Evolutionary conservation across 2,888 invertebrate genomes (phyloP).

Genomic region (Drosophila greeni): DNA sequence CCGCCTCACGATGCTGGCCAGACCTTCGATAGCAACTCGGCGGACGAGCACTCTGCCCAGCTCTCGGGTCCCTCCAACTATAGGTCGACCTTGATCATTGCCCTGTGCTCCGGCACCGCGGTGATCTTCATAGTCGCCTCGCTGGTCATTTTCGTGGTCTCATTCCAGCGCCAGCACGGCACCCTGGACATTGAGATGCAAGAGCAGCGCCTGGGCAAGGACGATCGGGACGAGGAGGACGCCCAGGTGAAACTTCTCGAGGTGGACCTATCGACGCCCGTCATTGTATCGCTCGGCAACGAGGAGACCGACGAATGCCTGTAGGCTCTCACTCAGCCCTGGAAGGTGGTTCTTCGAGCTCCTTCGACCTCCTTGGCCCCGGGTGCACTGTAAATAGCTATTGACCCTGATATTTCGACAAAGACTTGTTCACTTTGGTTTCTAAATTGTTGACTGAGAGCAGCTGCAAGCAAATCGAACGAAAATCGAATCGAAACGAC

Average conservation of each 20-base stretch:
- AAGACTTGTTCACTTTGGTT: constrained; percentile 42
- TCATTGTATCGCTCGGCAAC: constrained; percentile 56
- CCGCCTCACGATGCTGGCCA: constrained; percentile 67
- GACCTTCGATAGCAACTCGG: constrained; percentile 70
- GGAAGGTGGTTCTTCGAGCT: constrained; percentile 3
- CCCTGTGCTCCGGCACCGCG: constrained; percentile 70
- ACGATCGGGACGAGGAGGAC: constrained; percentile 74
- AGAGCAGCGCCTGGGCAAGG: constrained; percentile 76
- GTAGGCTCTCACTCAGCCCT: constrained; percentile 34
- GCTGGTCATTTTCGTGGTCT: constrained; percentile 69
- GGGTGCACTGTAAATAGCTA: constrained; percentile 62
- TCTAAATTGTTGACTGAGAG: constrained; percentile 45
- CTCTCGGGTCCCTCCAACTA: constrained; percentile 55
- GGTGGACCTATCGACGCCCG: constrained; percentile 66
- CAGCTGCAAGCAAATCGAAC: constrained; percentile 21
- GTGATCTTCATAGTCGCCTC: constrained; percentile 71
- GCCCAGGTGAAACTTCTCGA: constrained; percentile 72
- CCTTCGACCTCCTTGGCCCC: not conserved
- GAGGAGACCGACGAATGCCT: constrained; percentile 71
- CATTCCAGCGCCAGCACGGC: constrained; percentile 75
- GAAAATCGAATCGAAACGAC: constrained; percentile 41
- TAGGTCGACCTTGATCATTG: constrained; percentile 69
- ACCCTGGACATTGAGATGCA: constrained; percentile 78
- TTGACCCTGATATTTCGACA: constrained; percentile 51
- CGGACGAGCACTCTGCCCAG: constrained; percentile 70